phyloP scores from a whole-genome alignment of 2,888 invertebrate species.

The Drosophila setosimentum region DNA sequence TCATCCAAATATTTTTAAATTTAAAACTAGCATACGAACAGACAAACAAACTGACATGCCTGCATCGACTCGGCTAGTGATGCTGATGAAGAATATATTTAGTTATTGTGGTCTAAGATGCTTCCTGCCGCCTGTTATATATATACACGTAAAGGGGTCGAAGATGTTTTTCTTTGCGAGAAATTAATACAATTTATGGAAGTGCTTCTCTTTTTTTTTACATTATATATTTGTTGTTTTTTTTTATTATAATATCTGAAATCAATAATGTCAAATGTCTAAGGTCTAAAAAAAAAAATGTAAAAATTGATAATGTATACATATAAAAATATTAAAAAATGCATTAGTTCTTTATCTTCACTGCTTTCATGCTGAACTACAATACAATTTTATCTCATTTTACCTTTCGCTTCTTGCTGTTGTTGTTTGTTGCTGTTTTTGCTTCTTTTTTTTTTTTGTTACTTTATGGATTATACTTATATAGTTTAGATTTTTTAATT shows the following conservation, averaged over 20 bases:
- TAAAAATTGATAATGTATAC: slow-evolving; percentile 84
- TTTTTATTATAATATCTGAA: slow-evolving; percentile 83
- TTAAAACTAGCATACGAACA: not conserved
- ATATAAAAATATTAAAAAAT: slow-evolving; percentile 85
- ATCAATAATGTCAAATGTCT: slow-evolving; percentile 84
- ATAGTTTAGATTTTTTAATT: slow-evolving; percentile 23
- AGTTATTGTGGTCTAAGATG: not conserved
- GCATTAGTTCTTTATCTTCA: slow-evolving; percentile 75
- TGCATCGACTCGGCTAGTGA: not conserved
- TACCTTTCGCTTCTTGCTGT: slow-evolving; percentile 47
- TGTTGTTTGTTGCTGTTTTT: slow-evolving; percentile 38
- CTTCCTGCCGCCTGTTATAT: not conserved
- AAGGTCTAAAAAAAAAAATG: slow-evolving; percentile 82
- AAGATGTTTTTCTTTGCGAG: not conserved
- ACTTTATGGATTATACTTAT: slow-evolving; percentile 67
- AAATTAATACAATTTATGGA: not conserved
- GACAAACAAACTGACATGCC: not conserved
- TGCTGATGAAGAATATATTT: not conserved
- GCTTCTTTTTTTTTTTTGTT: slow-evolving; percentile 35
- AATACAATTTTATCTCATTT: slow-evolving; percentile 73
- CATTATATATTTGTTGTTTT: slow-evolving; percentile 31
- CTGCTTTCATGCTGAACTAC: slow-evolving; percentile 73
- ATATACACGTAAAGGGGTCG: not conserved
- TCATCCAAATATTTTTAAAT: no score
- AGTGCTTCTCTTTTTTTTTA: slow-evolving; percentile 6